Conservation (phyloP, 2,797 vertebrate genomes). For the Mastacembelus armatus region DNA sequence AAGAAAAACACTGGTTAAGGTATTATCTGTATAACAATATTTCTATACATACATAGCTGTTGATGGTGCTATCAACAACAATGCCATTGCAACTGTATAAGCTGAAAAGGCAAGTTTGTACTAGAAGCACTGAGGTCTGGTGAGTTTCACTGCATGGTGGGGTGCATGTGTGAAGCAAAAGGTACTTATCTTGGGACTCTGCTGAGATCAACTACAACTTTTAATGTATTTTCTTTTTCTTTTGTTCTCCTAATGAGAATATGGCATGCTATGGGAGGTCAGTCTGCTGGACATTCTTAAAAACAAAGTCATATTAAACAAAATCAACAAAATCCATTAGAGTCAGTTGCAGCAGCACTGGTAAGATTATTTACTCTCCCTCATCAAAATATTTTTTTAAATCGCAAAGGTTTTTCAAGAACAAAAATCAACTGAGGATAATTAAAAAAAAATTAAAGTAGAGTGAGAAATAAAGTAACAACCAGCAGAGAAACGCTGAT, state of each 20-base stretch:
- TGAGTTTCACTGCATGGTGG: slow-evolving; percentile 70
- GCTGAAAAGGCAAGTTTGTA: slow-evolving; percentile 52
- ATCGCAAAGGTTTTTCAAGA: background rate
- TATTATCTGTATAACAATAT: slow-evolving; percentile 67
- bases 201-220: slow-evolving; percentile 42
- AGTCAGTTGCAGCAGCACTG: slow-evolving; percentile 16
- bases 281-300: slow-evolving; percentile 40
- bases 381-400: too few species aligned
- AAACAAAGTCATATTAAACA: slow-evolving; percentile 18
- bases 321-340: slow-evolving; percentile 5
- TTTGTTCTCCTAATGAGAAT: slow-evolving; percentile 24
- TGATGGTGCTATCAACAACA: slow-evolving; percentile 60
- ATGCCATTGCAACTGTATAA: slow-evolving; percentile 64
- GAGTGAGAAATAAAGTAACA: slow-evolving; percentile 23
- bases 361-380: too few species aligned
- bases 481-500: slow-evolving; percentile 35
- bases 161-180: slow-evolving; percentile 59
- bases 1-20: slow-evolving; percentile 64
- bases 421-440: background rate
- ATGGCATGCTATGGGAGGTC: slow-evolving; percentile 28
- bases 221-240: slow-evolving; percentile 8
- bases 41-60: slow-evolving; percentile 44
- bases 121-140: slow-evolving; percentile 60
- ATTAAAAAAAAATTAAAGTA: slow-evolving; percentile 23
- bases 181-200: slow-evolving; percentile 77